Evolutionary conservation across 2,888 invertebrate genomes (phyloP).

Genomic region (Dexiosoma caninum): DNA sequence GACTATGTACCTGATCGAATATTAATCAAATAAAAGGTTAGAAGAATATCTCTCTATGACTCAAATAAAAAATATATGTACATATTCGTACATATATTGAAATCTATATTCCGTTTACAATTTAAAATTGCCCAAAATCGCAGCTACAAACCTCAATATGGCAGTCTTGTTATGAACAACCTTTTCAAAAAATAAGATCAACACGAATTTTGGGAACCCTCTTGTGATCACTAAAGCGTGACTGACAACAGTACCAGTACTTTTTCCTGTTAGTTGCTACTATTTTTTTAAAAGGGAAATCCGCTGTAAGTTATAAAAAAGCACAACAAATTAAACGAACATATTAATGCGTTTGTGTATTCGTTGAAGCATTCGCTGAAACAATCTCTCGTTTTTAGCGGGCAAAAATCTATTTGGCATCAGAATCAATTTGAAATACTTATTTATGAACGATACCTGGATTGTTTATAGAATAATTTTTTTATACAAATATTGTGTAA

Average conservation of each 20-base stretch:
- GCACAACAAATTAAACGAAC: neutral
- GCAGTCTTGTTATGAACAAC: constrained; percentile 9
- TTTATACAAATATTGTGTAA: neutral
- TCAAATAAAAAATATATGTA: too few relatives aligned
- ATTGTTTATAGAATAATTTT: constrained; percentile 28
- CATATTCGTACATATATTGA: too few relatives aligned
- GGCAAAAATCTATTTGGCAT: constrained; percentile 42
- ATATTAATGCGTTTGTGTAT: constrained; percentile 36
- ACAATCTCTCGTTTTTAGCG: constrained; percentile 41
- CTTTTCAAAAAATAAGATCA: constrained; percentile 55
- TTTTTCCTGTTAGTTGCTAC: constrained; percentile 61
- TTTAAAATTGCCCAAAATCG: neutral
- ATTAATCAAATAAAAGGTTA: too few relatives aligned
- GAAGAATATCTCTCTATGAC: too few relatives aligned
- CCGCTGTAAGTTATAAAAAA: constrained; percentile 47
- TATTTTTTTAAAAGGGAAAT: constrained; percentile 62
- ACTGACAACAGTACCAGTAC: constrained; percentile 62
- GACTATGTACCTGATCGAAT: too few relatives aligned
- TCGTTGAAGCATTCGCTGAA: neutral
- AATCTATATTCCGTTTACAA: neutral
- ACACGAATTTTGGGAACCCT: constrained; percentile 60
- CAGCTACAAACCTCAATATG: neutral
- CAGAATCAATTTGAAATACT: constrained; percentile 55
- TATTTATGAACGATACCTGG: constrained; percentile 54
- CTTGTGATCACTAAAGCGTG: constrained; percentile 62